phyloP scores from a whole-genome alignment of 2,113 vertebrate genomes.

The Potamarius usumacintae region DNA sequence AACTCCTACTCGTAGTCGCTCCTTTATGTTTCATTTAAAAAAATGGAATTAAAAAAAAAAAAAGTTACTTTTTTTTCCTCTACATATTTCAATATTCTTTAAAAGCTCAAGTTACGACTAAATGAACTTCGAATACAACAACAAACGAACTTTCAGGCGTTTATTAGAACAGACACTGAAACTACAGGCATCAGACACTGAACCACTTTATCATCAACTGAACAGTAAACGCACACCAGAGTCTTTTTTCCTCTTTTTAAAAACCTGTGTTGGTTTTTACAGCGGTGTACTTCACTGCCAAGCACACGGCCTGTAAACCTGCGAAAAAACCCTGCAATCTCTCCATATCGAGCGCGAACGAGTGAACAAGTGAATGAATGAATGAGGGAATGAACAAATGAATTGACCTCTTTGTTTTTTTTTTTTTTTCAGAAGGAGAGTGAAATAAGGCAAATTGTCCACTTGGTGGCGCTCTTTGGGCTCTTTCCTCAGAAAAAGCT shows the following conservation, averaged over 20 bases:
- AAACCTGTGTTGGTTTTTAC: neutral
- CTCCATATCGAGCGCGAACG: neutral
- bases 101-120: no score
- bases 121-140: neutral
- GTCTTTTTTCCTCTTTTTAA: neutral
- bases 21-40: no score
- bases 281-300: neutral
- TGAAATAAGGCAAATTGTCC: slow-evolving; percentile 9
- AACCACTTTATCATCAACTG: slow-evolving; percentile 20
- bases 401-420: neutral
- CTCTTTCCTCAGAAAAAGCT: slow-evolving; percentile 21
- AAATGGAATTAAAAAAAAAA: no score
- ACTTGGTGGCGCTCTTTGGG: slow-evolving; percentile 15
- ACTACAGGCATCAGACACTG: neutral
- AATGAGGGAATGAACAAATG: neutral
- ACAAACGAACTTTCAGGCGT: neutral
- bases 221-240: neutral
- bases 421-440: neutral
- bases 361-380: neutral
- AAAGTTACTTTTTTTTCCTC: no score
- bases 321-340: neutral
- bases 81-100: neutral
- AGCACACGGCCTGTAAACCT: slow-evolving; percentile 14
- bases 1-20: no score
- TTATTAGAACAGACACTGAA: neutral